A percentile compares a stretch with the other conserved stretches of the same genome.
Conservation (phyloP, 2,888 invertebrate genomes). For the Adineta ricciae region DNA sequence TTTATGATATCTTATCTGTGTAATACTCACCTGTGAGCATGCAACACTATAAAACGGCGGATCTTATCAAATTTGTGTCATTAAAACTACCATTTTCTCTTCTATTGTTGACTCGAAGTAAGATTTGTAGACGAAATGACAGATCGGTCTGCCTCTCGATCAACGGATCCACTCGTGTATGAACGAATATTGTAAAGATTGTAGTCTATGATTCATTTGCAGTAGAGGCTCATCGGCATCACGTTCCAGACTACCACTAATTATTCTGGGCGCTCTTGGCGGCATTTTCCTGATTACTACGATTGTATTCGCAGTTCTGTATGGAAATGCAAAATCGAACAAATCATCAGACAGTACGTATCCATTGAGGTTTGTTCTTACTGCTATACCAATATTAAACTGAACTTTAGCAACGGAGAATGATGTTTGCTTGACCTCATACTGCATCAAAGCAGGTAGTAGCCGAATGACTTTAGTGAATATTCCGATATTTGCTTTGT, state of each 20-base stretch:
- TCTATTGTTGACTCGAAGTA: too few species aligned
- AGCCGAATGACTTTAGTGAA: not conserved
- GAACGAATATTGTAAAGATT: not conserved
- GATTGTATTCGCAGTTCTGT: not conserved
- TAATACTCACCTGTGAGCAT: too few species aligned
- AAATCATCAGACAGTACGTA: not conserved
- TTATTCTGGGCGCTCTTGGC: not conserved
- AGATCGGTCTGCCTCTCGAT: not conserved
- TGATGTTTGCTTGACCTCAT: not conserved
- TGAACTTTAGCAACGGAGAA: not conserved
- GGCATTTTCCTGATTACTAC: not conserved
- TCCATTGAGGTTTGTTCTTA: not conserved
- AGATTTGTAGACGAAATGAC: not conserved
- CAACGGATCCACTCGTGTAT: not conserved
- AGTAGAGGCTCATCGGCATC: not conserved
- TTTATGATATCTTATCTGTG: too few species aligned
- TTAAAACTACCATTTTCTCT: too few species aligned
- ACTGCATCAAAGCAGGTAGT: constrained; percentile 6
- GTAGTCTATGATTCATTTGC: not conserved
- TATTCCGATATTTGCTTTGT: not conserved
- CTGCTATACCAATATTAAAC: too few species aligned
- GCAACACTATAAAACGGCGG: too few species aligned
- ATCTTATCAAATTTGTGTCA: too few species aligned
- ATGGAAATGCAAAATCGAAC: not conserved
- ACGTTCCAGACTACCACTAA: not conserved